Base-by-base conservation (phyloP, 1,140 invertebrate genomes). In the Carposina sasakii region DNA sequence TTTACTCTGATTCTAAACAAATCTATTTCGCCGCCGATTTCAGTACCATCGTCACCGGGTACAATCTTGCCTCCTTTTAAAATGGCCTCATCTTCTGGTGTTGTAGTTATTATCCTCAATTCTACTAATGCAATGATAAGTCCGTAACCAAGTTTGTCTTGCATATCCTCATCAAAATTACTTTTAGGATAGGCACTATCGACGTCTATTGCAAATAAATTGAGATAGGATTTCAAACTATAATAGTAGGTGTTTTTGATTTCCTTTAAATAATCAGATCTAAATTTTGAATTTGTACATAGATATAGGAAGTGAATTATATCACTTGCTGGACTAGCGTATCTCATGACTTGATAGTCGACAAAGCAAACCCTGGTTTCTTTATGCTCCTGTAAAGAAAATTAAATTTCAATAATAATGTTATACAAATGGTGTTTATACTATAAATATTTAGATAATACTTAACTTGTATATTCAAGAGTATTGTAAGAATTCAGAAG, bases 271-370 rank as follows among this genome's bases (percentile, higher is more conserved):
- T 75, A 43, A 54, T 73, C 41, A 45, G 57, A 65, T 72, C 79
- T 66, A 41, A 81, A 83, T 51, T 57, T 31, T 8, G 75, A 71
- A 28, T 77, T 71, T 4, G 76, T 83, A 21, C 75, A 70, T 1
- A 79, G 46, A 31, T 67, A 79, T 37, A 76, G 22, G 23, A 83
- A 81, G 41, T 79, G 70, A 6, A 77, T 36, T 13, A 83, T 62
- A 26, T 83, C 76, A 6, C 69, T 74, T 1, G 60, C 54, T 6
- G 79, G 76, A 48, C 49, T 75, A 6, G 70, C 58, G 33, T 70
- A 75, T 4, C 79, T 52, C 64, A 81, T 67, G 19, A 68, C 66
- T 69, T 83, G 79, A 31, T 72, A 83, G 40, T 83, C 79, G 39
- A 83, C 42, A 31, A 83, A 79, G 20, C 73, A 76, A 15, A 79